A percentile compares a stretch with the other conserved stretches of the same genome.
Conservation (phyloP, 2,113 vertebrate genomes). For the Varanus salvator region DNA sequence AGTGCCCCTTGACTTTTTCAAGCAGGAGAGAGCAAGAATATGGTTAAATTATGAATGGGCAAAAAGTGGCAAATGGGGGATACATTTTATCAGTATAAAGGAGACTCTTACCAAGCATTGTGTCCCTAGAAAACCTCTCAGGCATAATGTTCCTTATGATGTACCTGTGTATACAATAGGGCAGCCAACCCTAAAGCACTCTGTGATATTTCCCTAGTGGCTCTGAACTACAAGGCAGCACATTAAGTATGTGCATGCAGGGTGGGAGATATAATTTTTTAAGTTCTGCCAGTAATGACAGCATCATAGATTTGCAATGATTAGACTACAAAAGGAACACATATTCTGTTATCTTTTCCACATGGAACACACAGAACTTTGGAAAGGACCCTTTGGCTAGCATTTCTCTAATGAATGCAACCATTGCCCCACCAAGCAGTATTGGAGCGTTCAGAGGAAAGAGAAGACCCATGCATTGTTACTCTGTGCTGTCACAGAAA, state of each 20-base stretch:
- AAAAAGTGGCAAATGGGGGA: conserved; percentile 57
- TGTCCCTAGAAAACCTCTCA: conserved; percentile 53
- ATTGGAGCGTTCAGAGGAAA: conserved; percentile 58
- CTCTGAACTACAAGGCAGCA: conserved; percentile 61
- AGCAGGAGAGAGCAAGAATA: conserved; percentile 49
- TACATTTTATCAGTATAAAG: conserved; percentile 53
- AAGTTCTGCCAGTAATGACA: conserved; percentile 60
- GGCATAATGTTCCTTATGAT: conserved; percentile 65
- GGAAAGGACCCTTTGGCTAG: conserved; percentile 60
- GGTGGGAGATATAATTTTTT: conserved; percentile 18
- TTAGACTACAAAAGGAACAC: conserved; percentile 43
- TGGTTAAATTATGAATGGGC: conserved; percentile 70
- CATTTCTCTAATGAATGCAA: conserved; percentile 71
- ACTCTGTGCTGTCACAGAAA: conserved; percentile 52
- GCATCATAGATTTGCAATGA: conserved; percentile 60
- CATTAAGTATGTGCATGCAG: conserved; percentile 59
- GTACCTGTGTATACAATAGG: conserved; percentile 70
- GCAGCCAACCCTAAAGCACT: conserved; percentile 63
- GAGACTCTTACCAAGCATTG: conserved; percentile 50
- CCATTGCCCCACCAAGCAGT: conserved; percentile 58
- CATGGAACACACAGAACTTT: conserved; percentile 54
- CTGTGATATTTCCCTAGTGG: conserved; percentile 72
- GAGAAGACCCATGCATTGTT: conserved; percentile 5
- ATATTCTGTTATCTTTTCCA: conserved; percentile 59
- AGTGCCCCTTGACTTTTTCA: conserved; percentile 57